A percentile compares a stretch with the other conserved stretches of the same genome.
Evolutionary conservation across 2,113 vertebrate genomes (phyloP).

Genomic region (Rhabdornis inornatus): DNA sequence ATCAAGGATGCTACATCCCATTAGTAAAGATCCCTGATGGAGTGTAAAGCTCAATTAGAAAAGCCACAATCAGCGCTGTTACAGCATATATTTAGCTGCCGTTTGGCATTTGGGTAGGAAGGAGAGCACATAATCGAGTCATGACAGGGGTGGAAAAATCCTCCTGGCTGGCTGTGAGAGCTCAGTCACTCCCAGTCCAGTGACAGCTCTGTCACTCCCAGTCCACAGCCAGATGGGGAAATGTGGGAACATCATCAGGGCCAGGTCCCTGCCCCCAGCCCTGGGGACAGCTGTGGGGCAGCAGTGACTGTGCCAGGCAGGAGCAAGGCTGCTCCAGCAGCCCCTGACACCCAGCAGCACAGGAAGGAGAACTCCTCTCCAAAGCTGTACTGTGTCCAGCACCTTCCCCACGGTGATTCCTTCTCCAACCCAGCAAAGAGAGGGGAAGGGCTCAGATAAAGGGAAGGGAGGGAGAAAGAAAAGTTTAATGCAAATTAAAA

Average conservation of each 20-base stretch:
- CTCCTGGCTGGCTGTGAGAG: background rate
- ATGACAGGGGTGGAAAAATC: background rate
- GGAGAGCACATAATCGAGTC: background rate
- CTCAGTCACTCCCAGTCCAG: background rate
- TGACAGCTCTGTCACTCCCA: background rate
- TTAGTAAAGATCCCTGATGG: background rate
- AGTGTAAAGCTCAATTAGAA: constrained; percentile 13
- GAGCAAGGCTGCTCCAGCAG: background rate
- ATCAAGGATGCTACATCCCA: background rate
- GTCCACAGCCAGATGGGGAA: accelerated
- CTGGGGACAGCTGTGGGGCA: background rate
- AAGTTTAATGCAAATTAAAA: background rate
- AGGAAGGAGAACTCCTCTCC: background rate
- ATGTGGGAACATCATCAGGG: background rate
- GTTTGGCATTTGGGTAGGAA: background rate
- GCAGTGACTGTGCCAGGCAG: background rate
- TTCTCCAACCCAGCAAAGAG: background rate
- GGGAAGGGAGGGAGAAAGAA: background rate
- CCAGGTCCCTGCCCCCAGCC: background rate
- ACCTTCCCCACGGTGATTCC: background rate
- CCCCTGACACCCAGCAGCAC: background rate
- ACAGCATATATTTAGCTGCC: constrained; percentile 15
- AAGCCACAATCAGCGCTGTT: background rate
- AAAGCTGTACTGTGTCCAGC: background rate
- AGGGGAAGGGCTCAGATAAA: background rate